Evolutionary conservation across 2,113 vertebrate genomes (phyloP).

Genomic region (Myanophis thanlyinensis): DNA sequence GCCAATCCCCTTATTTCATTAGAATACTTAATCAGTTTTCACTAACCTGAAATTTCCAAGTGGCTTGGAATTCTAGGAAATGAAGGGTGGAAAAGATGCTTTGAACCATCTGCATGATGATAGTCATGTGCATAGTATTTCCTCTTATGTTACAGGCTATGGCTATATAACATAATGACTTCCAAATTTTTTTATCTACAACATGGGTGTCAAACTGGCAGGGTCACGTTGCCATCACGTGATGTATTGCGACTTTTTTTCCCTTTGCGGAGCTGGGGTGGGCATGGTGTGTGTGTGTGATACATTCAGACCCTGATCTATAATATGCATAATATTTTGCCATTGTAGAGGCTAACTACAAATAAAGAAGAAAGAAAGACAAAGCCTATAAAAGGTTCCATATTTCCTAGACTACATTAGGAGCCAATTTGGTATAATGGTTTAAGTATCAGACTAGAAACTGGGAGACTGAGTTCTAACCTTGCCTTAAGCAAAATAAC

Average conservation of each 20-base stretch:
- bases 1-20: not conserved
- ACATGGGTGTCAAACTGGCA: not conserved
- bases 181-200: not conserved
- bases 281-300: too few relatives aligned
- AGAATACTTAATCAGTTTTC: not conserved
- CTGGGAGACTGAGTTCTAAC: not conserved
- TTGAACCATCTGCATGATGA: not conserved
- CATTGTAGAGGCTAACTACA: not conserved
- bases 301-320: not conserved
- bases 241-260: too few relatives aligned
- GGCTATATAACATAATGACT: not conserved
- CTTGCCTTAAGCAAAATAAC: not conserved
- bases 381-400: not conserved
- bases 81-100: not conserved
- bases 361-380: not conserved
- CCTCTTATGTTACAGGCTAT: not conserved
- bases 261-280: too few relatives aligned
- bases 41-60: not conserved
- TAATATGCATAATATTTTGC: not conserved
- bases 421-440: not conserved
- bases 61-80: not conserved
- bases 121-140: not conserved
- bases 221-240: too few relatives aligned
- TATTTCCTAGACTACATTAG: not conserved
- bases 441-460: not conserved